Percentiles rank a stretch among this genome's conserved stretches.
Conservation (phyloP, 30 jellyfish, hydroid and myxozoan species). For the Aurelia coerulea region DNA sequence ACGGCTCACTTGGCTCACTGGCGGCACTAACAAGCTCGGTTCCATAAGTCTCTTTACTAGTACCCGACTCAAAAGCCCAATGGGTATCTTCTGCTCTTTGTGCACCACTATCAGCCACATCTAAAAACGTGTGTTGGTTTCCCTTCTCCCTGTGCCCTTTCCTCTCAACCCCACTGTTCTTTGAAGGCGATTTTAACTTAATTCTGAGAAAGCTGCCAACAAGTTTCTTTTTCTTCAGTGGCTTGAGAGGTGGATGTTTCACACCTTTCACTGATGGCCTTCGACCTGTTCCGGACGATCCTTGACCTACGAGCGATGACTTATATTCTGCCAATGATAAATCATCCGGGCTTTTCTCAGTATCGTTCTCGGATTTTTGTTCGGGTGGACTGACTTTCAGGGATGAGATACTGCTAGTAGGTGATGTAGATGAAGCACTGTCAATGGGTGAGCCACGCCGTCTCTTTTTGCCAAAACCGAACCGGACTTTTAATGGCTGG, state of each 20-base stretch:
- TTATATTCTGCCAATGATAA: neutral
- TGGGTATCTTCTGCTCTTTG: neutral
- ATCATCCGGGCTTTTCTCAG: neutral
- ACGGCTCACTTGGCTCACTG: neutral
- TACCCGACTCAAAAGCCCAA: neutral
- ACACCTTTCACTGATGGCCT: neutral
- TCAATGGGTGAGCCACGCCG: conserved; percentile 17
- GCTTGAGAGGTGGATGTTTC: neutral
- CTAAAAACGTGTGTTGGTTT: neutral
- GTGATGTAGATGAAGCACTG: neutral
- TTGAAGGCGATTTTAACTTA: conserved; percentile 19
- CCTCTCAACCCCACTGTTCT: neutral
- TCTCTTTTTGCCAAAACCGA: neutral
- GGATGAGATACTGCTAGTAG: neutral
- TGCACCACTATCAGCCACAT: neutral
- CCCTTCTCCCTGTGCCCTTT: conserved; percentile 1
- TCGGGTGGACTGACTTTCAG: neutral
- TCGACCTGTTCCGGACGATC: neutral
- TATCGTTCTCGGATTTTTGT: neutral
- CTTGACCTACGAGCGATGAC: neutral
- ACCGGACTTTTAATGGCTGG: neutral
- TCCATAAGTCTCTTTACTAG: neutral
- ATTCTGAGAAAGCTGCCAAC: conserved; percentile 5
- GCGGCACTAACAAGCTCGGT: neutral
- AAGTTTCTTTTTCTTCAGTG: conserved; percentile 12